These are phyloP conservation scores for Apus apus DNA, from an alignment of 2,113 vertebrate species.

Conservation along the genomic window DNA sequence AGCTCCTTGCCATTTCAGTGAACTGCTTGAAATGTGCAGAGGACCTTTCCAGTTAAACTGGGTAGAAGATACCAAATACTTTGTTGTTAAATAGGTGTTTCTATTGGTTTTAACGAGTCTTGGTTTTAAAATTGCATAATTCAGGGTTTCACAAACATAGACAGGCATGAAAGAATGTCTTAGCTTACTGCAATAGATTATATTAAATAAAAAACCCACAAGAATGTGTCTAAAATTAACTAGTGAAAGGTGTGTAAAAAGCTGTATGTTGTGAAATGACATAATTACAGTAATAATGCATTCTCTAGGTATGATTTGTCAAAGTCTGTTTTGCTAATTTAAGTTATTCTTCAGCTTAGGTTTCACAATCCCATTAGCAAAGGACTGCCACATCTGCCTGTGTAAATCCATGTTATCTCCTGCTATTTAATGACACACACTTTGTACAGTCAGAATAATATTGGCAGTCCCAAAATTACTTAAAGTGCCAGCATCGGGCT, in stretches of 20 bases:
- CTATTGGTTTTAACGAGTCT: not conserved
- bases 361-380: not conserved
- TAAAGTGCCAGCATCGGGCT: not conserved
- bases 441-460: not conserved
- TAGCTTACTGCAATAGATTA: not conserved
- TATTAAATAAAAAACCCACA: not conserved
- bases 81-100: not conserved
- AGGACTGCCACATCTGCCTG: not conserved
- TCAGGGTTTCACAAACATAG: not conserved
- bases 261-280: not conserved
- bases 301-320: not conserved
- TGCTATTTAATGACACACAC: not conserved
- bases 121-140: not conserved
- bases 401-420: slow-evolving; percentile 32
- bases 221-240: not conserved
- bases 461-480: not conserved
- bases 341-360: slow-evolving; percentile 13
- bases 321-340: slow-evolving; percentile 6
- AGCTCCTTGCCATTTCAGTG: not conserved
- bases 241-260: not conserved
- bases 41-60: not conserved
- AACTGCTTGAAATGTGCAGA: not conserved
- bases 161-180: not conserved
- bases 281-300: not conserved
- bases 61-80: not conserved